Evolutionary conservation across 2,888 invertebrate genomes (phyloP).

Genomic region (Sminthurinus aureus): DNA sequence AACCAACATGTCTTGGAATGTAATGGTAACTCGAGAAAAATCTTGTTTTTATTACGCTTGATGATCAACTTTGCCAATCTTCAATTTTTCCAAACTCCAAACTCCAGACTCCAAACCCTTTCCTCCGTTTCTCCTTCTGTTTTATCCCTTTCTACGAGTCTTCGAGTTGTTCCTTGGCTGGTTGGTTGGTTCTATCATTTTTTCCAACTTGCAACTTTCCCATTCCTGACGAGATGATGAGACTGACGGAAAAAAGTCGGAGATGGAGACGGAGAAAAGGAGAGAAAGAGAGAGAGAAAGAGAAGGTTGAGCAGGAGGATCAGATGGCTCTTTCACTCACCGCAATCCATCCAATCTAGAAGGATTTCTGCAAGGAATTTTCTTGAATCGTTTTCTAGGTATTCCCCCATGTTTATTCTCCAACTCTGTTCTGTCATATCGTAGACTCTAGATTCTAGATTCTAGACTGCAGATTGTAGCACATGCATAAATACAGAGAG

Average conservation of each 20-base stretch:
- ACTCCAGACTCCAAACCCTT: no score
- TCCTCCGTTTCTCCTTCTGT: constrained; percentile 2
- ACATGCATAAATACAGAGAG: no score
- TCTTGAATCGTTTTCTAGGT: constrained; percentile 33
- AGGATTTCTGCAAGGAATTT: constrained; percentile 43
- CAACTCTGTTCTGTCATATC: not conserved
- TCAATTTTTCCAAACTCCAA: constrained; percentile 21
- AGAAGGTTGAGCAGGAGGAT: constrained; percentile 24
- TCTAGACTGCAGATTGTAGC: no score
- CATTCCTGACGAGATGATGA: constrained; percentile 25
- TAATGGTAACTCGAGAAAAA: constrained; percentile 32
- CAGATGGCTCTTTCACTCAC: constrained; percentile 36
- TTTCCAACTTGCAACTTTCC: constrained; percentile 3
- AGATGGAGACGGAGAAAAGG: not conserved
- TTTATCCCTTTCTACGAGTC: no score
- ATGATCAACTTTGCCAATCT: constrained; percentile 37
- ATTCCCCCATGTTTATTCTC: constrained; percentile 9
- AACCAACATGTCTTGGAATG: constrained; percentile 18
- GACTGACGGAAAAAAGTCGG: constrained; percentile 18
- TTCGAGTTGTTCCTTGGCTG: constrained; percentile 4
- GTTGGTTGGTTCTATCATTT: not conserved
- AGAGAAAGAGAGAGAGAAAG: not conserved
- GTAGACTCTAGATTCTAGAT: no score
- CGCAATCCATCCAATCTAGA: constrained; percentile 46
- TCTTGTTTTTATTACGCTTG: constrained; percentile 39